Percentiles rank a stretch among this genome's conserved stretches.
Conservation (phyloP, 1,140 invertebrate genomes). For the Brachionus paranguensis region DNA sequence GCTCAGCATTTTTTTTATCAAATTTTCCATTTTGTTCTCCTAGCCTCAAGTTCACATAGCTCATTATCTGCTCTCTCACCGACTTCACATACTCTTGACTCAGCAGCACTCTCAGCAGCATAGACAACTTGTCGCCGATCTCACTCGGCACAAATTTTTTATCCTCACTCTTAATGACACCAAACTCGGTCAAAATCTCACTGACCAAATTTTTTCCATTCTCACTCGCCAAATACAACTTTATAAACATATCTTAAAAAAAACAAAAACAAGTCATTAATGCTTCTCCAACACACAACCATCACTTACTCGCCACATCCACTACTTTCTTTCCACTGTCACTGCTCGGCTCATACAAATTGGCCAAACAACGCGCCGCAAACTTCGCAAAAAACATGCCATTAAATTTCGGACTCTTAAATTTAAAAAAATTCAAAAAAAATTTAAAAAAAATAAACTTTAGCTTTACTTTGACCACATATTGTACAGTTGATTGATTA, state of each 20-base stretch:
- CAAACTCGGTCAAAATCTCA: background rate
- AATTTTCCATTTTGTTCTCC: background rate
- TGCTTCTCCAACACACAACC: no score
- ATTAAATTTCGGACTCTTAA: background rate
- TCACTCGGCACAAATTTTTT: background rate
- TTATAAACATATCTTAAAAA: background rate
- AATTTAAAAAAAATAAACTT: no score
- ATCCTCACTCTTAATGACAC: slow-evolving; percentile 3
- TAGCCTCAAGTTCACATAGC: background rate
- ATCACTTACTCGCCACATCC: background rate
- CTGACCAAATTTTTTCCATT: background rate
- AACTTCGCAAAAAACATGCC: background rate
- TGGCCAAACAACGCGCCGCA: background rate
- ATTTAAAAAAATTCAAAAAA: background rate
- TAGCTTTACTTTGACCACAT: background rate
- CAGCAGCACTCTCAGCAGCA: background rate
- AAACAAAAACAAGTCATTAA: background rate
- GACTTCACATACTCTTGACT: background rate
- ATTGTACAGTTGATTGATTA: background rate
- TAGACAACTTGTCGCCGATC: background rate
- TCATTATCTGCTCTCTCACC: background rate
- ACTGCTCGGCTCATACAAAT: background rate
- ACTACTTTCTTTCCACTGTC: background rate
- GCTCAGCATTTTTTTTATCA: background rate
- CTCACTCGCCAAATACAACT: background rate